Conservation (phyloP, 2,113 vertebrate species). For the Lepus americanus region DNA sequence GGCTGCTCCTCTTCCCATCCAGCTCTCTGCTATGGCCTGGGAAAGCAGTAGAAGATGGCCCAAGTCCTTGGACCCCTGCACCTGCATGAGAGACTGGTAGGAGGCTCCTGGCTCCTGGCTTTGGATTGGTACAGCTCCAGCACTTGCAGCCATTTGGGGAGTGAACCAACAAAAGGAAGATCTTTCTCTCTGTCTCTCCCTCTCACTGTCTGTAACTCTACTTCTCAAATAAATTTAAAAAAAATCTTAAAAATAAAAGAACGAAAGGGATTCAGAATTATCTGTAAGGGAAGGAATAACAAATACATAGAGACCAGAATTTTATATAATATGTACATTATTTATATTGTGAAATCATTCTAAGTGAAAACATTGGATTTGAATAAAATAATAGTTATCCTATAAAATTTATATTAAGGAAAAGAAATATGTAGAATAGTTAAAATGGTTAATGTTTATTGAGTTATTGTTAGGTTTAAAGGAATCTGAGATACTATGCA, state of each 20-base stretch:
- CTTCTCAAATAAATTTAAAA: background rate
- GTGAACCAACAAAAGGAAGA: no score
- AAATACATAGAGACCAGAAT: background rate
- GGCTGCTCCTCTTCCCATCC: no score
- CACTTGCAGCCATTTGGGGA: no score
- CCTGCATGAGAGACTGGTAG: no score
- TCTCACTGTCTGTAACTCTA: no score
- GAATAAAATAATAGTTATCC: background rate
- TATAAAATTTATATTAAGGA: background rate
- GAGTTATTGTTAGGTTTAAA: background rate
- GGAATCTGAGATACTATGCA: background rate
- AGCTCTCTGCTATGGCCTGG: no score
- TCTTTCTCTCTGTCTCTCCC: no score
- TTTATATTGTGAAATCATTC: background rate
- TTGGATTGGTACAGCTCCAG: no score
- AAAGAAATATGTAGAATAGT: background rate
- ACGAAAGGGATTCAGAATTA: background rate
- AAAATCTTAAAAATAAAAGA: background rate
- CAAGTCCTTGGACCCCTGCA: no score
- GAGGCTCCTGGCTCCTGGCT: no score
- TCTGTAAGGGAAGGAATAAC: background rate
- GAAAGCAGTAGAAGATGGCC: no score
- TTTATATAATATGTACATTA: background rate
- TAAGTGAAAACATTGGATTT: background rate
- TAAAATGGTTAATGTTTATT: background rate